Evolutionary conservation across 1,140 invertebrate species (phyloP).

Genomic region (Bombus breviceps): DNA sequence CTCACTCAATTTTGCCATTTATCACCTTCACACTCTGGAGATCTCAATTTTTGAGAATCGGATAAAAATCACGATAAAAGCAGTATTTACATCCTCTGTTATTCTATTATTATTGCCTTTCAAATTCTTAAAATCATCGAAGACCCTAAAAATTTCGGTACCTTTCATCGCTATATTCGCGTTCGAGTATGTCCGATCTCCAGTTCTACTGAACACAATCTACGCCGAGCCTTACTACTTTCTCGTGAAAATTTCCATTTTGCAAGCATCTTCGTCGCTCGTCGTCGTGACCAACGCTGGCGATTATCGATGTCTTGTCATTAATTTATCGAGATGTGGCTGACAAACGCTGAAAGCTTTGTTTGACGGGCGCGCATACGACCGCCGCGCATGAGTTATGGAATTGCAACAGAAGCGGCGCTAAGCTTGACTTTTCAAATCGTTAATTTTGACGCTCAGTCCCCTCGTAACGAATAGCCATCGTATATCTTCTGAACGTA

Average conservation of each 20-base stretch:
- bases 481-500: slow-evolving; percentile 57
- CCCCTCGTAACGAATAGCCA: slow-evolving; percentile 52
- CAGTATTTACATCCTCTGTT: no score
- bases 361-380: slow-evolving; percentile 2
- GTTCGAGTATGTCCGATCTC: no score
- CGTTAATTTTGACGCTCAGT: slow-evolving; percentile 64
- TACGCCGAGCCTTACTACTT: background rate
- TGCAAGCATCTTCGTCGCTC: background rate
- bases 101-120: background rate
- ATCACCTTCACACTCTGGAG: no score
- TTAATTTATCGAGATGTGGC: background rate
- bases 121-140: background rate
- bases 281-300: background rate
- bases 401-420: slow-evolving; percentile 44
- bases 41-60: no score
- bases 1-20: no score
- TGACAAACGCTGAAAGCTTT: background rate
- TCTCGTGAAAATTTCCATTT: background rate
- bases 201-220: background rate
- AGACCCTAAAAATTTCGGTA: background rate
- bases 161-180: background rate
- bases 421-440: slow-evolving; percentile 59
- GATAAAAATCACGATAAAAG: no score
- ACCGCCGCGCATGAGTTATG: slow-evolving; percentile 49
- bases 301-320: slow-evolving; percentile 5